Evolutionary conservation across 2,888 invertebrate species (phyloP), one percentile per base, ranked within the genome.

Genomic region (Tricholauxania praeusta): DNA sequence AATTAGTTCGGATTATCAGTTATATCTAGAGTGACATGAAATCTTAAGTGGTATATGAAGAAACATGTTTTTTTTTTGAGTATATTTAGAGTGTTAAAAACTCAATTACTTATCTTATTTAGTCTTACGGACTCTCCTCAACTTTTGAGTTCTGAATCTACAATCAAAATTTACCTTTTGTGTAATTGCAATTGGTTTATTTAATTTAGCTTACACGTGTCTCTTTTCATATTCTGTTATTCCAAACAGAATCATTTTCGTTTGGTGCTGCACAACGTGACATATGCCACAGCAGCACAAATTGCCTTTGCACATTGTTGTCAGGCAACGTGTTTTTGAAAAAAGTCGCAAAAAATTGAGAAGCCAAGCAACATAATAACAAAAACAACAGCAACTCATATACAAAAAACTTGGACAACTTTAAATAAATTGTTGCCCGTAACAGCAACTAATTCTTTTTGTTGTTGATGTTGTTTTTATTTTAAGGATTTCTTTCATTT

Each of bases 401-500:
- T 19, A 55, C 55, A 55, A 39, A 62, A 39, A 47, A 17, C 48
- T 47, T 15, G 19, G 15, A 63, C 39, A 17, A 47, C 39, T 39
- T 47, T 63, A 63, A 63, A 47, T 63, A 63, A 63, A 63, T 63
- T 63, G 63, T 63, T 12, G 48, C 39, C 17, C 48, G 39, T 63
- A 48, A 63, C 39, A 47, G 39, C 14, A 63, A 63, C 47, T 63
- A 47, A 47, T 15, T 39, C 19, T 63, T 39, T 39, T 62, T 47
- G 48, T 63, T 63, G 63, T 63, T 47, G 48, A n/a, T 17, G 32
- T 63, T 47, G 47, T 19, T 39, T 39, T 39, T 39, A 39, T 39
- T 39, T 39, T 39, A 39, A 39, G 39, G 39, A 39, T 39, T 28
- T 28, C 39, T 39, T 39, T 39, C n/a, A 10, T 7, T 39, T 39